Conservation (phyloP, 2,113 vertebrate species). For the Prionailurus bengalensis region DNA sequence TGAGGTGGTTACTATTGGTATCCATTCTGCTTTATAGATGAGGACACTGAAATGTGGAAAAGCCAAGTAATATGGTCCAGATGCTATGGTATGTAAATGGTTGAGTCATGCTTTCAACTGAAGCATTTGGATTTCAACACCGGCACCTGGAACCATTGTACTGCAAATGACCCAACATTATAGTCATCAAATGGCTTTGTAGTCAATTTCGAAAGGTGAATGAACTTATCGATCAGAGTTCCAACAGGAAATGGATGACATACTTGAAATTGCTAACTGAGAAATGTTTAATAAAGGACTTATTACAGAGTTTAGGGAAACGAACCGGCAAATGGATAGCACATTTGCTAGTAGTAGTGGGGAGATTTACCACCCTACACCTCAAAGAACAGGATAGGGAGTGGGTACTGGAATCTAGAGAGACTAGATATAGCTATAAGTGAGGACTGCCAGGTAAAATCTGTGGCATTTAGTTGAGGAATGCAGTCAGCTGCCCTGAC, state of each 20-base stretch:
- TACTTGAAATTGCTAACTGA: not conserved
- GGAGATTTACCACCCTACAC: not conserved
- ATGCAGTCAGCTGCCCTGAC: not conserved
- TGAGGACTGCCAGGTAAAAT: not conserved
- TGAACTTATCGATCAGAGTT: not conserved
- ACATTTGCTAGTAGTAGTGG: not conserved
- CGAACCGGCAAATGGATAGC: not conserved
- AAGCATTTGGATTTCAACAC: not conserved
- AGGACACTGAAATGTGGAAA: conserved; percentile 6
- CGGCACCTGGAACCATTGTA: not conserved
- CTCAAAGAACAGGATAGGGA: not conserved
- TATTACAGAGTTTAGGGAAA: not conserved
- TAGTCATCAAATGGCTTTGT: not conserved
- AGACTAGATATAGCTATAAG: too few species aligned
- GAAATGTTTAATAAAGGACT: not conserved
- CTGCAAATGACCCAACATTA: not conserved
- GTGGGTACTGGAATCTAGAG: not conserved
- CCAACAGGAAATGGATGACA: not conserved
- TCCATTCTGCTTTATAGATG: not conserved
- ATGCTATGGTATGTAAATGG: not conserved
- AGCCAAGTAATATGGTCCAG: not conserved
- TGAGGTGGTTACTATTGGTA: not conserved
- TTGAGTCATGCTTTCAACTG: not conserved
- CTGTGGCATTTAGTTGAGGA: not conserved
- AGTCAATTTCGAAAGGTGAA: not conserved